Base-by-base conservation (phyloP, 64 coral and sea anemone species). In the Pocillopora damicornis region DNA sequence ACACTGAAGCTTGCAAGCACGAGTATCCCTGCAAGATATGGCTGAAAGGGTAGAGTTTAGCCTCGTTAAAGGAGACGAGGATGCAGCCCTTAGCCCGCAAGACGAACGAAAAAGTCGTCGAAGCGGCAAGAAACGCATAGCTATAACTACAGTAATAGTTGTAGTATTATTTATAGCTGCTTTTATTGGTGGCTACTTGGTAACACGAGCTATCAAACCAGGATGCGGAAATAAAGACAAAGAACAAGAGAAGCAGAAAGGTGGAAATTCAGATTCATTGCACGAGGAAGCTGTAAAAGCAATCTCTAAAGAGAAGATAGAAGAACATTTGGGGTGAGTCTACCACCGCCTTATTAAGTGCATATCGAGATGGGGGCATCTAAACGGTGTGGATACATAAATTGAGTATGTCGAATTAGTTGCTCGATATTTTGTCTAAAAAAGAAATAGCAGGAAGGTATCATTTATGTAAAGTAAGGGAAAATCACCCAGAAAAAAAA, bases 261-360 rank as follows among this genome's bases (percentile, higher is more conserved):
- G 9, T 75, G 22, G 42, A 86, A 25, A 73, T 72, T 13, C 65
- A 9, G 65, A 68, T 22, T 18, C 15, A 23, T 17, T 22, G 1
- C 65, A 90, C 79, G 42, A 83, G 14, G 63, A 89, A 65, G 91
- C 87, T 6, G 63, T 81, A 51, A 58, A 89, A 66, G 79, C 37
- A 58, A 79, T 93, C 15, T 93, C 91, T 13, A 89, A 87, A 30
- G 80, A 83, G 42, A 56, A 36, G 9, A 79, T 93, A 23, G 59
- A 84, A 69, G 79, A 93, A 59, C 56, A 88, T n/a, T 59, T 93
- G 25, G 85, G 86, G 91, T 93, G 89, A 93, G 91, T 79, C 23
- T 68, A 68, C 15, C 65, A 61, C 9, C 65, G 20, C 65, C 15
- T 68, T 68, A 68, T 68, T 68, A 68, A 68, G 17, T 68, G 15